Conservation (phyloP, 2,888 invertebrate genomes). For the Halictus ligatus region DNA sequence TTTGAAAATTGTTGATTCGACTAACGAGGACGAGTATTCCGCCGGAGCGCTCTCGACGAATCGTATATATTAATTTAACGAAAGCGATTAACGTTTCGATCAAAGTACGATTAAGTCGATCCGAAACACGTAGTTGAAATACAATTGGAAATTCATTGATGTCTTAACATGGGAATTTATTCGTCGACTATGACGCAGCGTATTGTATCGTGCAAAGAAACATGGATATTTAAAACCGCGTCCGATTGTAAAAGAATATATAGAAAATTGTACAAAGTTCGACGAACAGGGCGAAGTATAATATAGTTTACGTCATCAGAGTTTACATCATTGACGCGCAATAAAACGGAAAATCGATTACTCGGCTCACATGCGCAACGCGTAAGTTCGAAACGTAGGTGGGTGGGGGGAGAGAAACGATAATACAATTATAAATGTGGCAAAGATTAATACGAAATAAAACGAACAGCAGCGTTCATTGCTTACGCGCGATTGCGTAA, state of each 20-base stretch:
- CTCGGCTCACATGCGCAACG: slow-evolving; percentile 69
- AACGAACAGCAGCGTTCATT: slow-evolving; percentile 50
- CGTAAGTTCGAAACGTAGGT: slow-evolving; percentile 43
- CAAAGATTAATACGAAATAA: slow-evolving; percentile 51
- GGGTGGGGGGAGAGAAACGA: slow-evolving; percentile 23
- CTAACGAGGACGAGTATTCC: neutral
- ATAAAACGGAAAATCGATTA: slow-evolving; percentile 75
- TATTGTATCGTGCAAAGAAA: neutral
- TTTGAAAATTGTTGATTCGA: neutral
- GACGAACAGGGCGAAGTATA: neutral
- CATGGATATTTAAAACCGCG: too few relatives aligned
- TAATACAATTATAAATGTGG: slow-evolving; percentile 43
- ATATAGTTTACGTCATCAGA: slow-evolving; percentile 56
- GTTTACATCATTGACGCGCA: slow-evolving; percentile 60
- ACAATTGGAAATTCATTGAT: neutral
- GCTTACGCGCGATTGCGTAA: slow-evolving; percentile 75
- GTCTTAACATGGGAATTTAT: too few relatives aligned
- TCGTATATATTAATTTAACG: too few relatives aligned
- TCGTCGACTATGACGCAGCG: neutral
- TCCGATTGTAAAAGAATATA: too few relatives aligned
- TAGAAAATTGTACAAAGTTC: neutral
- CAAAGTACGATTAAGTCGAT: neutral
- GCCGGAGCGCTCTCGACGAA: neutral
- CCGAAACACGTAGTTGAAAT: neutral
- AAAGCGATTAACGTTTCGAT: neutral